Percentiles rank a stretch among this genome's conserved stretches.
phyloP scores from a whole-genome alignment of 2,888 invertebrate species.

The Acleris sparsana region DNA sequence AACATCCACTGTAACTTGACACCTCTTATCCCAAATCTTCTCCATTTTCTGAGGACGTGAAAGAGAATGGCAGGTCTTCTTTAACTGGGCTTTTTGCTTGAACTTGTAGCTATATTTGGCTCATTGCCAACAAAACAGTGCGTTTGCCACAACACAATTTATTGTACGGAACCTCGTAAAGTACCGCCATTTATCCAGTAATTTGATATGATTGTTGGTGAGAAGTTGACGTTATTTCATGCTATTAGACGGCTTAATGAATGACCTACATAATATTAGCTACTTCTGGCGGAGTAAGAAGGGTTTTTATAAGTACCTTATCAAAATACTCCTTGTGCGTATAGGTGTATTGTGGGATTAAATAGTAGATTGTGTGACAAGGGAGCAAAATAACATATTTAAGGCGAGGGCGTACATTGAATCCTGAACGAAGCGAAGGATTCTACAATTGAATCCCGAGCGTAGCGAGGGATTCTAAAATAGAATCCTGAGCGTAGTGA shows the following conservation, averaged over 20 bases:
- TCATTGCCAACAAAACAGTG: conserved; percentile 50
- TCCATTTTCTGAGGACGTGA: conserved; percentile 2
- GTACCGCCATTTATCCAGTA: conserved; percentile 47
- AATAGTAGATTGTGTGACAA: too few species aligned
- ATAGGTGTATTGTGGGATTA: too few species aligned
- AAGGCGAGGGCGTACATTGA: too few species aligned
- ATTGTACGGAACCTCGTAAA: conserved; percentile 52
- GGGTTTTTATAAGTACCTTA: background rate
- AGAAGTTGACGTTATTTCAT: conserved; percentile 35
- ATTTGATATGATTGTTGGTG: conserved; percentile 47
- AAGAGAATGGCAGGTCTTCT: conserved; percentile 28
- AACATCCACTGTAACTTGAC: conserved; percentile 18
- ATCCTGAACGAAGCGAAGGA: too few species aligned
- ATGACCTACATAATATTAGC: background rate
- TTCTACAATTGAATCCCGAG: too few species aligned
- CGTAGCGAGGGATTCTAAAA: too few species aligned
- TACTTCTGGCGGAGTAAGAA: background rate
- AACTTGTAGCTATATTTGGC: conserved; percentile 50
- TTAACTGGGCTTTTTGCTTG: conserved; percentile 32
- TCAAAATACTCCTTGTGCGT: too few species aligned
- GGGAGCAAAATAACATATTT: too few species aligned
- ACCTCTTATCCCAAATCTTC: conserved; percentile 19
- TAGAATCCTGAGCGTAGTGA: too few species aligned
- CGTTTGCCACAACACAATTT: conserved; percentile 55
- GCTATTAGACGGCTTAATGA: conserved; percentile 25